Base-by-base conservation (phyloP, 92 coral and sea anemone genomes). In the Porites rus region DNA sequence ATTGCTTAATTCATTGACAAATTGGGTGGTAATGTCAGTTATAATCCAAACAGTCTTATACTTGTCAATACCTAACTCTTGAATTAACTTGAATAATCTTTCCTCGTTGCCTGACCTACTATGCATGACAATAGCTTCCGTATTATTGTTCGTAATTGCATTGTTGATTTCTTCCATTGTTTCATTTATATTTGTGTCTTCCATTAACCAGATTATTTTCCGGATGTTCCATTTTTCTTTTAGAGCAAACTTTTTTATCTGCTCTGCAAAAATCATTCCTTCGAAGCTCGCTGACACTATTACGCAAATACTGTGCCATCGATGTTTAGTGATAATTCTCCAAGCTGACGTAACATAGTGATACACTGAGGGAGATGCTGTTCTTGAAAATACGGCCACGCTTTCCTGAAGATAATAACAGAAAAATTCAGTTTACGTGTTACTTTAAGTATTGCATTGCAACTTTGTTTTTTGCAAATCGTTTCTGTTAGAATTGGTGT, bases 301-400 rank as follows among this genome's bases (percentile, higher is more conserved):
- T n/a, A 91, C 28, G 14, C 75, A 62, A 68, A 91, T 63, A 43
- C 46, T 87, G 11, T 82, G 86, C 94, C 94, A 91, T 77, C 91
- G 88, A 75, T 87, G 85, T 73, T 77, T 91, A 25, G 43, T 67
- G 20, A 86, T 77, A 8, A 91, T 9, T 79, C 7, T 79, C 74
- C 74, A 67, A 1, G 52, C 74, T 65, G 84, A 51, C 3, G 63
- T 52, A 17, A 16, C 84, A 21, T 65, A 79, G 50, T 53, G 24
- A 19, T 50, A 53, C 7, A 79, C 13, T 7, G 84, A 79, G 22
- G 84, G 84, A 24, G 67, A 66, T 20, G 63, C 9, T 2, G 21
- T 60, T 20, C 51, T 79, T 2, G 84, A 65, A 22, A 79, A 79
- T 10, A 50, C 74, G 7, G 46, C 75, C 20, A 62, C 1, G 51